Conservation (phyloP, 2,113 vertebrate genomes). For the Tylochromis polylepis region DNA sequence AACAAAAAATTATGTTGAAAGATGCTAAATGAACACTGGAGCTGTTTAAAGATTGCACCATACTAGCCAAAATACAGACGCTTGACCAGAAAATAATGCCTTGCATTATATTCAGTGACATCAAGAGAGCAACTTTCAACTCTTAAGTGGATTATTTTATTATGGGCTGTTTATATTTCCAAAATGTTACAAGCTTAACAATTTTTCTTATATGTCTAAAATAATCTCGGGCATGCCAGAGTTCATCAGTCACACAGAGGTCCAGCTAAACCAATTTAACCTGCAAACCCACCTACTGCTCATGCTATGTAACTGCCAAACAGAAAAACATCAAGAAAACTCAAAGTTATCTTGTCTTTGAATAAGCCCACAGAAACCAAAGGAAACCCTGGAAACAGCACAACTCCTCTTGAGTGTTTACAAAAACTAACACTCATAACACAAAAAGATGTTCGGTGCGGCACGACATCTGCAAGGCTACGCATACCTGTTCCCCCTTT, state of each 20-base stretch:
- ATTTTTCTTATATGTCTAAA: background rate
- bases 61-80: background rate
- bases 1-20: background rate
- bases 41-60: background rate
- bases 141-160: background rate
- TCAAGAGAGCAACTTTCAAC: background rate
- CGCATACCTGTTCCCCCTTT: background rate
- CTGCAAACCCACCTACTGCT: background rate
- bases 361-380: background rate
- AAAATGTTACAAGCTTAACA: background rate
- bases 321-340: background rate
- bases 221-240: background rate
- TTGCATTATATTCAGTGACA: background rate
- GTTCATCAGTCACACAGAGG: background rate
- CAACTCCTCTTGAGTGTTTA: background rate
- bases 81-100: background rate
- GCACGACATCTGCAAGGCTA: background rate
- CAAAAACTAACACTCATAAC: background rate
- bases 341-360: background rate
- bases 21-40: background rate
- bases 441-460: background rate
- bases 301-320: background rate
- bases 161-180: background rate
- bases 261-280: background rate
- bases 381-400: background rate